Conservation (phyloP, 2,797 vertebrate species). For the Labeo calbasu region DNA sequence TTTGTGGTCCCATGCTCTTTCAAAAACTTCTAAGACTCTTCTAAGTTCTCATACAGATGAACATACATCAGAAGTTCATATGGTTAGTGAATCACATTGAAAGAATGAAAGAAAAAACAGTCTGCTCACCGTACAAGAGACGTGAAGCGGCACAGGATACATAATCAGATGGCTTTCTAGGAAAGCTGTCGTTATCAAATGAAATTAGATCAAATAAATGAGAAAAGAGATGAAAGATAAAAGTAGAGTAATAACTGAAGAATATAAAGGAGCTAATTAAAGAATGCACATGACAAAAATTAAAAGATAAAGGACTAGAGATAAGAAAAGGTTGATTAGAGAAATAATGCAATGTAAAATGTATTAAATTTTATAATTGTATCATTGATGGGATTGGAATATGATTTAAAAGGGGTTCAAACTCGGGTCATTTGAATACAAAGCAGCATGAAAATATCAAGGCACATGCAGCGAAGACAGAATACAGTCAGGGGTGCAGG, state of each 20-base stretch:
- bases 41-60: background rate
- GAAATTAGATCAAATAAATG: conserved; percentile 8
- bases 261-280: conserved; percentile 5
- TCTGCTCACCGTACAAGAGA: background rate
- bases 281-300: background rate
- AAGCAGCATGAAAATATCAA: background rate
- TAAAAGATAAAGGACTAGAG: background rate
- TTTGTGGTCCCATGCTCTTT: background rate
- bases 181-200: background rate
- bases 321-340: background rate
- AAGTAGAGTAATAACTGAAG: background rate
- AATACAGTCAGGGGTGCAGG: background rate
- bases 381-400: background rate
- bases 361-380: background rate
- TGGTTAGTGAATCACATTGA: background rate
- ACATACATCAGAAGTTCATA: background rate
- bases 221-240: conserved; percentile 8
- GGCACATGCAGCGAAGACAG: background rate
- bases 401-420: background rate
- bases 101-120: background rate
- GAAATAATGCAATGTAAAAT: background rate
- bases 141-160: background rate
- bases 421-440: background rate
- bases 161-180: background rate
- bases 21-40: background rate